phyloP scores from a whole-genome alignment of 2,113 vertebrate species.

The Parus major region DNA sequence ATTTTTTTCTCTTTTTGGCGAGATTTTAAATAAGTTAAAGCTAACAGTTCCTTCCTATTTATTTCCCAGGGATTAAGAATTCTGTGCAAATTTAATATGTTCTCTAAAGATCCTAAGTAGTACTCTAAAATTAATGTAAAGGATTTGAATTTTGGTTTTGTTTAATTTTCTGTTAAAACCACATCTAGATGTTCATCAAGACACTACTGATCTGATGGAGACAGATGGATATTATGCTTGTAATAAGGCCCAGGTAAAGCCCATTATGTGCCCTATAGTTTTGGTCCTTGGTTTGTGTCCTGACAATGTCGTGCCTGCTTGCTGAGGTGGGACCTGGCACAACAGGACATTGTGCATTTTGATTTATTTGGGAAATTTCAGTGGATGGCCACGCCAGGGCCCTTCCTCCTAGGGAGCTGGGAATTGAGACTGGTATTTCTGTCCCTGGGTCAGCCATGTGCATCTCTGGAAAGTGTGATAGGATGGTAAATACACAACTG shows the following conservation, averaged over 20 bases:
- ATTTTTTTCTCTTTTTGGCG: background rate
- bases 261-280: background rate
- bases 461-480: background rate
- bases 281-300: background rate
- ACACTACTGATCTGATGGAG: background rate
- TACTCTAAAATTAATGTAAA: background rate
- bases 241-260: background rate
- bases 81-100: background rate
- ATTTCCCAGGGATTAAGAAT: background rate
- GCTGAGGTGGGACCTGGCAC: background rate
- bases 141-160: background rate
- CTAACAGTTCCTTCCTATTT: background rate
- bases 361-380: background rate
- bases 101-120: background rate
- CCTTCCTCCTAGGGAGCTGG: background rate
- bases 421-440: background rate
- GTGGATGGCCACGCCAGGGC: accelerated
- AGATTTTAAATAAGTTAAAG: background rate
- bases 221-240: background rate
- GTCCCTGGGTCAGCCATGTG: background rate
- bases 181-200: background rate
- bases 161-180: background rate
- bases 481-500: background rate
- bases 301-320: background rate
- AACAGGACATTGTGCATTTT: background rate